Conservation (phyloP, 1,140 invertebrate genomes). For the Dreissena rostriformis region DNA sequence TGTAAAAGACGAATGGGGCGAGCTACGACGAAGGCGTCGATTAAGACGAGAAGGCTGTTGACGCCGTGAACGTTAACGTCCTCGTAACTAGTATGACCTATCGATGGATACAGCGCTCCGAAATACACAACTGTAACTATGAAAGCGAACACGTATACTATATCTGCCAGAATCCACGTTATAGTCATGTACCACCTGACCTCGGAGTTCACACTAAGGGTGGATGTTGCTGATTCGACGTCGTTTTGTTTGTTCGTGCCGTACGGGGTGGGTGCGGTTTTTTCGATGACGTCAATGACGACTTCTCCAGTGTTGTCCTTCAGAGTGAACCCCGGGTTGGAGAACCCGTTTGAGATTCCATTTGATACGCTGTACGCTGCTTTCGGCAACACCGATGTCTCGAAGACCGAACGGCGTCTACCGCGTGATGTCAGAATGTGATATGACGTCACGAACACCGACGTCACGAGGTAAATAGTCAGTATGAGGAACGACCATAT, state of each 20-base stretch:
- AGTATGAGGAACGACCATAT: constrained; percentile 63
- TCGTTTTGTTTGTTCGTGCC: too few species aligned
- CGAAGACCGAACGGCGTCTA: neutral
- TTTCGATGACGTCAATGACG: neutral
- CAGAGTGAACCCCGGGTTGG: neutral
- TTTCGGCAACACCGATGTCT: neutral
- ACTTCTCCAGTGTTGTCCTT: neutral
- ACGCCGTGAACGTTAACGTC: constrained; percentile 68
- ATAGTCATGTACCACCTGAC: constrained; percentile 63
- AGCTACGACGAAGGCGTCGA: constrained; percentile 65
- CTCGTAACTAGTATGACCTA: constrained; percentile 16
- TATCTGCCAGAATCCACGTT: constrained; percentile 65
- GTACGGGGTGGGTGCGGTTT: neutral
- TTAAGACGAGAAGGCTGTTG: constrained; percentile 64
- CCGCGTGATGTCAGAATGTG: neutral
- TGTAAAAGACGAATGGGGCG: constrained; percentile 71
- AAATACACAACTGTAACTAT: constrained; percentile 71
- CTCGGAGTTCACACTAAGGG: neutral
- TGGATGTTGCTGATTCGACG: neutral
- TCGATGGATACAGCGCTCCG: constrained; percentile 58
- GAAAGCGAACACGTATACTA: constrained; percentile 59
- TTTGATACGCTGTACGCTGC: neutral
- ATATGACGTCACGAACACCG: constrained; percentile 2
- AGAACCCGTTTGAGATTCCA: neutral
- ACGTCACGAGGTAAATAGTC: constrained; percentile 31